Conservation (phyloP, 2,888 invertebrate genomes). For the Apotomis betuletana region DNA sequence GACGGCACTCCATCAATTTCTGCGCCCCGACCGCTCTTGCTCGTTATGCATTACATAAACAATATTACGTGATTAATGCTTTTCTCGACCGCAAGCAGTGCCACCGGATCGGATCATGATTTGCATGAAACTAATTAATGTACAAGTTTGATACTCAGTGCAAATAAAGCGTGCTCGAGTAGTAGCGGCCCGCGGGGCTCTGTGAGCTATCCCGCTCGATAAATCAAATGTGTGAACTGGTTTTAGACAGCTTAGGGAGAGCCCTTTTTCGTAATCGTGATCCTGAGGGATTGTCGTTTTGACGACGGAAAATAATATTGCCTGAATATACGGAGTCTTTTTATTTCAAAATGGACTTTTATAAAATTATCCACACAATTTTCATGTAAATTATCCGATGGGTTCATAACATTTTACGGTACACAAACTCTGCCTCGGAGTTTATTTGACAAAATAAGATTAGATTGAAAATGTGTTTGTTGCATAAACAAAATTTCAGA, state of each 20-base stretch:
- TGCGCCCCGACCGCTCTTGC: slow-evolving; percentile 55
- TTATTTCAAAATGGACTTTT: not conserved
- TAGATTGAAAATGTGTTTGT: slow-evolving; percentile 40
- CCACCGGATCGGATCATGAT: slow-evolving; percentile 71
- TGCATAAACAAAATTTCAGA: slow-evolving; percentile 40
- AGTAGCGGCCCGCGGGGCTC: slow-evolving; percentile 26
- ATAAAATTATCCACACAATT: not conserved
- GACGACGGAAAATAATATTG: slow-evolving; percentile 13
- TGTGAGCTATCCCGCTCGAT: slow-evolving; percentile 34
- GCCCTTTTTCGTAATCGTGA: slow-evolving; percentile 35
- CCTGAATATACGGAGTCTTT: not conserved
- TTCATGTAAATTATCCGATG: slow-evolving; percentile 14
- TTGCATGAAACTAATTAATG: slow-evolving; percentile 79
- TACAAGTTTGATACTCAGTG: slow-evolving; percentile 59
- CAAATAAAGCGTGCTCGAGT: slow-evolving; percentile 36
- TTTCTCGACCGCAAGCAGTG: slow-evolving; percentile 67
- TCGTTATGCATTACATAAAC: slow-evolving; percentile 73
- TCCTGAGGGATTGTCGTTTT: slow-evolving; percentile 24
- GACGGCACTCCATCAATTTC: slow-evolving; percentile 78
- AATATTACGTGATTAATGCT: slow-evolving; percentile 80
- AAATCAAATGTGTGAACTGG: slow-evolving; percentile 41
- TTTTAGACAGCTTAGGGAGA: slow-evolving; percentile 34
- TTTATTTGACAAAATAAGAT: slow-evolving; percentile 40
- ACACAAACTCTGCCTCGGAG: slow-evolving; percentile 32
- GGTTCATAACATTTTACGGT: slow-evolving; percentile 26